Conservation (phyloP, 2,113 vertebrate species). For the Phyllostomus discolor region DNA sequence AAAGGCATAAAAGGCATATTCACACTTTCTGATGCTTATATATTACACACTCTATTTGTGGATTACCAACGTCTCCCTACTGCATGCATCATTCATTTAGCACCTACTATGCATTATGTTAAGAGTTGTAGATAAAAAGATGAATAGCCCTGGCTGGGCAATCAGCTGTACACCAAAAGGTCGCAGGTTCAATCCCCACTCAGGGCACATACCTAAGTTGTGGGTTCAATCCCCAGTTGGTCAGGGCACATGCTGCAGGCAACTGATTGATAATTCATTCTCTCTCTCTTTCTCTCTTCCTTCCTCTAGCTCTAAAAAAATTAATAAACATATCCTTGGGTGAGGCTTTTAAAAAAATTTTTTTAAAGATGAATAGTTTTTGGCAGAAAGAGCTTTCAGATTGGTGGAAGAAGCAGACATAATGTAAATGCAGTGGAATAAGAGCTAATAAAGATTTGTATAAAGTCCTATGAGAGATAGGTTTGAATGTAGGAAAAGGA, state of each 20-base stretch:
- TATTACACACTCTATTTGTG: constrained; percentile 37
- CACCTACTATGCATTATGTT: constrained; percentile 20
- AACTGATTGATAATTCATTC: too few relatives aligned
- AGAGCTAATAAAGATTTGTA: constrained; percentile 28
- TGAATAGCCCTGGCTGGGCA: background rate
- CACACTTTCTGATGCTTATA: constrained; percentile 47
- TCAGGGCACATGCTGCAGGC: too few relatives aligned
- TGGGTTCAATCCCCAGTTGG: too few relatives aligned
- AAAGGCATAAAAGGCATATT: constrained; percentile 52
- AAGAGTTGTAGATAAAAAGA: background rate
- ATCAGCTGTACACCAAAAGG: too few relatives aligned
- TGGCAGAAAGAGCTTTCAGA: background rate
- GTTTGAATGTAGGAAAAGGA: background rate
- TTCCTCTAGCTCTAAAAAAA: too few relatives aligned
- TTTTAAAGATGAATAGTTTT: background rate
- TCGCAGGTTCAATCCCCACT: too few relatives aligned
- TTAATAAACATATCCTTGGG: too few relatives aligned
- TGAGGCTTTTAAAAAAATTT: too few relatives aligned
- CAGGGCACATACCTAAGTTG: too few relatives aligned
- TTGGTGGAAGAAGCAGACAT: background rate
- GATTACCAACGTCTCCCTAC: background rate
- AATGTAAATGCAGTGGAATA: constrained; percentile 19
- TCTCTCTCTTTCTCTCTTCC: too few relatives aligned
- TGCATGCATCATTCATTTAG: constrained; percentile 19
- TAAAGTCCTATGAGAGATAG: background rate